Conservation (phyloP, 2,797 vertebrate genomes). For the Tangara arthus region DNA sequence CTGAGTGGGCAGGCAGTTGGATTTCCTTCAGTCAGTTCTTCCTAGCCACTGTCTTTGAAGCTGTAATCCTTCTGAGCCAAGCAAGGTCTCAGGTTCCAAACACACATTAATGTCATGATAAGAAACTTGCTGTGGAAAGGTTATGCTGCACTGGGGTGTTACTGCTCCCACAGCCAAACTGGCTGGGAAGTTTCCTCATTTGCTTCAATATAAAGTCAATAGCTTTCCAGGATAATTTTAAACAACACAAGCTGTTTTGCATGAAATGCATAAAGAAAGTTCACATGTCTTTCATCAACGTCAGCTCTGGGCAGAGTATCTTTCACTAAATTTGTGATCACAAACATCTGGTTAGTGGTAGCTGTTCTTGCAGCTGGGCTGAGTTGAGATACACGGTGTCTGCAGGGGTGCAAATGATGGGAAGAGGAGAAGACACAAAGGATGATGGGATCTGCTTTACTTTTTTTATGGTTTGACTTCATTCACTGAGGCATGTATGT, state of each 20-base stretch:
- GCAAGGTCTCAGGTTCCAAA: slow-evolving; percentile 5
- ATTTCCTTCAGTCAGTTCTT: slow-evolving; percentile 59
- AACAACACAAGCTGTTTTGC: neutral
- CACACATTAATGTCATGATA: neutral
- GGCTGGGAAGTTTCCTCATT: neutral
- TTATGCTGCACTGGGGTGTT: neutral
- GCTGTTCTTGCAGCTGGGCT: neutral
- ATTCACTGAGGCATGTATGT: fast-evolving
- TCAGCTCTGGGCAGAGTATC: neutral
- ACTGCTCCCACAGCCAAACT: neutral
- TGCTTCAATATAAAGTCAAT: neutral
- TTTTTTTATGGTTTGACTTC: neutral
- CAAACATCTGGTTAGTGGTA: neutral
- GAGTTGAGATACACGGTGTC: neutral
- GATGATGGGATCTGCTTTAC: neutral
- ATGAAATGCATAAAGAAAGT: neutral
- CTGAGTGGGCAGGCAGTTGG: slow-evolving; percentile 61
- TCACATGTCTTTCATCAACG: neutral
- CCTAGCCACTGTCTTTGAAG: slow-evolving; percentile 30
- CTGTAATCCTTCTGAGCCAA: slow-evolving; percentile 32
- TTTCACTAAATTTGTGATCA: neutral
- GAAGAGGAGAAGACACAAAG: neutral
- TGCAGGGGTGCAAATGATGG: neutral
- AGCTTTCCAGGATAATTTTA: neutral
- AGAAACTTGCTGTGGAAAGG: neutral